Evolutionary conservation across 2,113 vertebrate species (phyloP).

Genomic region (Colistium nudipinnis): DNA sequence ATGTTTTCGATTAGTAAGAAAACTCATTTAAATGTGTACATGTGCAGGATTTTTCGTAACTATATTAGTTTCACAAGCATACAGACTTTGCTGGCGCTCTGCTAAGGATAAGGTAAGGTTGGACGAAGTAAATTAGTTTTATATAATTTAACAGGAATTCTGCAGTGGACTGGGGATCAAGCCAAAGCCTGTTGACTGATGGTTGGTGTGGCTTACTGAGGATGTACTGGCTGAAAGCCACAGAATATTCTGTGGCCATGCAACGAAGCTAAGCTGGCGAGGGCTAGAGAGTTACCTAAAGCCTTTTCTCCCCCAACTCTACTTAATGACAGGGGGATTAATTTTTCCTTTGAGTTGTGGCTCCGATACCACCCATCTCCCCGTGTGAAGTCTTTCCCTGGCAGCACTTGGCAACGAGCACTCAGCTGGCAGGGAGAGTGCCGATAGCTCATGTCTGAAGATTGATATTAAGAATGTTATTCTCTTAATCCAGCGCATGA

Average conservation of each 20-base stretch:
- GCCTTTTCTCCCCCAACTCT: slow-evolving; percentile 24
- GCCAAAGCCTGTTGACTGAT: slow-evolving; percentile 34
- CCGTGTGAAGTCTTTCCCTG: slow-evolving; percentile 53
- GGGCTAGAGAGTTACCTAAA: slow-evolving; percentile 35
- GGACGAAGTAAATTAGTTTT: too few species aligned
- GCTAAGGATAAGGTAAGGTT: not conserved
- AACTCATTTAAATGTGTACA: too few species aligned
- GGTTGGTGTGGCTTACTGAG: slow-evolving; percentile 25
- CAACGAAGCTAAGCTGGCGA: slow-evolving; percentile 37
- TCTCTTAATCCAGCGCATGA: slow-evolving; percentile 34
- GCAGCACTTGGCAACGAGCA: slow-evolving; percentile 39
- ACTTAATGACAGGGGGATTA: slow-evolving; percentile 63
- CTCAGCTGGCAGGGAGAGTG: slow-evolving; percentile 33
- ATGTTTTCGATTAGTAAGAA: too few species aligned
- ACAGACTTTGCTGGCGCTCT: not conserved
- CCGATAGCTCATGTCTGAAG: slow-evolving; percentile 34
- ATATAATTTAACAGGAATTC: slow-evolving; percentile 32
- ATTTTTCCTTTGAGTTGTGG: slow-evolving; percentile 55
- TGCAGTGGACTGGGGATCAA: slow-evolving; percentile 6
- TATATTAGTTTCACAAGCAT: not conserved
- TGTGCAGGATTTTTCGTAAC: not conserved
- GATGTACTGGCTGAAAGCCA: slow-evolving; percentile 29
- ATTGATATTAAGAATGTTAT: slow-evolving; percentile 41
- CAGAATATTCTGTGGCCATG: slow-evolving; percentile 29
- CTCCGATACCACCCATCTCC: slow-evolving; percentile 47